Base-by-base conservation (phyloP, 2,113 vertebrate genomes). In the Speoplatyrhinus poulsoni region DNA sequence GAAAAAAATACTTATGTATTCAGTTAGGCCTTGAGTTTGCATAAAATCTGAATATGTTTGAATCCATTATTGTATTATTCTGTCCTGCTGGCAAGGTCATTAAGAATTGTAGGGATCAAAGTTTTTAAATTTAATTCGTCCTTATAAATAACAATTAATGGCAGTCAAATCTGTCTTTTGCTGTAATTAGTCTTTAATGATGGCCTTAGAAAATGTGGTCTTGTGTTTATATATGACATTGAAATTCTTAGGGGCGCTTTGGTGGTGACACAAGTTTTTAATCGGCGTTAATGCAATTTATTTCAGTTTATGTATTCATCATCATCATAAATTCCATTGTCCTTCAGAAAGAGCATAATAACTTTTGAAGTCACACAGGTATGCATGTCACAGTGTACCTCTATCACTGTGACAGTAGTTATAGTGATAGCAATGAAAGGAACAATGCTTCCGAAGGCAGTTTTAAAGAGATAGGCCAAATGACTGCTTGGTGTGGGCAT, bases 61-160 rank as follows among this genome's bases (percentile, higher is more conserved):
- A 85, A 88, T 91, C 71, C 70, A 87, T 89, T 88, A 88, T 10
- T 49, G 73, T 41, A 55, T 59, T 16, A 60, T 53, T 54, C 57
- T 19, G 74, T 81, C 70, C 82, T 73, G 26, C 59, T 47, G 71
- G 82, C 82, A 88, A 91, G 88, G 87, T 89, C 87, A 82, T 54
- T 10, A 15, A 66, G 54, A 60, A 69, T 85, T 85, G 85, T 65
- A 88, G 78, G 76, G 80, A 71, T 60, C 65, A 82, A 82, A 71
- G 85, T 84, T 71, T 46, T 56, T 61, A 32, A 80, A 82, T 80
- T 81, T 46, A 82, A 85, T 75, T 80, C 70, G 60, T 17, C 67
- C 85, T 86, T 81, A 89, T 89, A 89, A 88, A 89, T 87, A 83
- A 83, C 77, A 77, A 84, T 83, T 82, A 87, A 76, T 60, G 62